Conservation (phyloP, 2,888 invertebrate genomes). For the Deladenus siricidicola region DNA sequence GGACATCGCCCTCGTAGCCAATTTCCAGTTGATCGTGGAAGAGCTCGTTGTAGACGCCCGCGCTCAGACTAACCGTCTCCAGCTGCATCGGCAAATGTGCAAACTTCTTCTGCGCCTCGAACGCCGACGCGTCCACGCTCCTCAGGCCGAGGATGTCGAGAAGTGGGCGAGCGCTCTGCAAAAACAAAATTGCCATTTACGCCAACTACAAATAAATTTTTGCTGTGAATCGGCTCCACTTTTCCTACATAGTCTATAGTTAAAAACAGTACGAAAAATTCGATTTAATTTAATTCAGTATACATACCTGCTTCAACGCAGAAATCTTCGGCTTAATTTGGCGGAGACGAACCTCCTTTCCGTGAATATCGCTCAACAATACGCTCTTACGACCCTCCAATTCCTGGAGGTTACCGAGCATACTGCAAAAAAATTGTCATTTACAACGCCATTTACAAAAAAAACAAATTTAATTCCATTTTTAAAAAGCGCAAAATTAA, state of each 20-base stretch:
- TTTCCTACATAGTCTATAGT: too few species aligned
- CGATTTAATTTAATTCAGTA: too few species aligned
- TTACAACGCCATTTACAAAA: neutral
- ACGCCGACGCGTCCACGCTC: conserved; percentile 2
- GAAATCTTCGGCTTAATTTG: conserved; percentile 23
- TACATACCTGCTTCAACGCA: too few species aligned
- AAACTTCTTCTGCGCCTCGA: conserved; percentile 8
- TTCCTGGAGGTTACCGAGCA: conserved; percentile 32
- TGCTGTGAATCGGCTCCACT: too few species aligned
- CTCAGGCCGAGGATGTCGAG: conserved; percentile 17
- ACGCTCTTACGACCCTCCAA: conserved; percentile 37
- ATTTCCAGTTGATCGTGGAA: neutral
- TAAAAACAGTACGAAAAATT: too few species aligned
- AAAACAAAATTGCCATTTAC: too few species aligned
- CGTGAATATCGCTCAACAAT: conserved; percentile 38
- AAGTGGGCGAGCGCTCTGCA: too few species aligned
- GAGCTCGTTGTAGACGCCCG: conserved; percentile 14
- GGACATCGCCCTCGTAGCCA: neutral
- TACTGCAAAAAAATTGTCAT: conserved; percentile 21
- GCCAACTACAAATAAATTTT: too few species aligned
- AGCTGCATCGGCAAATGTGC: conserved; percentile 6
- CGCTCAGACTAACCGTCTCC: conserved; percentile 1
- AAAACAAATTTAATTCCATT: too few species aligned
- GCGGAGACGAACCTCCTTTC: conserved; percentile 35
- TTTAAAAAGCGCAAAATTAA: neutral